Conservation (phyloP, 2,888 invertebrate genomes). For the Hoplodrina ambigua region DNA sequence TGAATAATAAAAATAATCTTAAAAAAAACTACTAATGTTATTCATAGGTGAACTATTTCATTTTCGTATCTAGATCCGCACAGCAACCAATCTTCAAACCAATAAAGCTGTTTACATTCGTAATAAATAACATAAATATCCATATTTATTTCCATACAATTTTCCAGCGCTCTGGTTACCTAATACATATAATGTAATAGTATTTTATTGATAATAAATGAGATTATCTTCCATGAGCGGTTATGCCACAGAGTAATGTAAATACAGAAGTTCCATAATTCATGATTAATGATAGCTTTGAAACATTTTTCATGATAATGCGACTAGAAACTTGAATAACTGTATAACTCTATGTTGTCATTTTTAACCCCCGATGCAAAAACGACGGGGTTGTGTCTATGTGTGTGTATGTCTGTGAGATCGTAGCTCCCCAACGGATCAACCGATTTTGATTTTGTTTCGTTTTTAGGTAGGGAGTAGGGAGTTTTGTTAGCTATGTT, state of each 20-base stretch:
- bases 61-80: slow-evolving; percentile 7
- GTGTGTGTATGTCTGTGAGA: too few relatives aligned
- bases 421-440: too few relatives aligned
- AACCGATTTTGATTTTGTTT: too few relatives aligned
- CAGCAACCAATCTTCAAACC: slow-evolving; percentile 9
- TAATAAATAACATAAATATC: slow-evolving; percentile 42
- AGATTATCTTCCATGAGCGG: slow-evolving; percentile 42
- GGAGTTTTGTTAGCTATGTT: too few relatives aligned
- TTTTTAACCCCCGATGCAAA: too few relatives aligned
- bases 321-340: neutral
- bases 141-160: slow-evolving; percentile 43
- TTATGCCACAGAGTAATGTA: slow-evolving; percentile 8
- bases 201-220: slow-evolving; percentile 55
- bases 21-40: neutral
- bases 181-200: slow-evolving; percentile 41
- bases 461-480: too few relatives aligned
- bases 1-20: too few relatives aligned
- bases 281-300: neutral
- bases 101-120: slow-evolving; percentile 25
- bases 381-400: too few relatives aligned
- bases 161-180: slow-evolving; percentile 37
- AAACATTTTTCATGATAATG: neutral
- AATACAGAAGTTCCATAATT: slow-evolving; percentile 8
- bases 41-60: neutral
- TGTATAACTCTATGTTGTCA: neutral